Evolutionary conservation across 2,888 invertebrate species (phyloP).

Genomic region (Chaetoderma sp.): DNA sequence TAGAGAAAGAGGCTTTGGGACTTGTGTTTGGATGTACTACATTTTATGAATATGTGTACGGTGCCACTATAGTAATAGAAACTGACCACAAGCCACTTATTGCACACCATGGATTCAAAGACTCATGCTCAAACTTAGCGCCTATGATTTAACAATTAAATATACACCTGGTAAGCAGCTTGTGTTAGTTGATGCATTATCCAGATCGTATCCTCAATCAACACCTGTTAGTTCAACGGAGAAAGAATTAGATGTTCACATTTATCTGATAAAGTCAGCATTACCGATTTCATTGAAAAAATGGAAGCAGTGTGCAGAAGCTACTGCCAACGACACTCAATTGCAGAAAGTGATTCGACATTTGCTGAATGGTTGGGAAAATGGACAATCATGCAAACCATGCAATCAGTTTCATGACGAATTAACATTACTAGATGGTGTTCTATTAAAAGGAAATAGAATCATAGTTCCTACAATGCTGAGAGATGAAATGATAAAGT

Average conservation of each 20-base stretch:
- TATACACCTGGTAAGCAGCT: slow-evolving; percentile 35
- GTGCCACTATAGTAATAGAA: slow-evolving; percentile 21
- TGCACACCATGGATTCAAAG: slow-evolving; percentile 28
- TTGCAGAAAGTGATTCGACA: too few relatives aligned
- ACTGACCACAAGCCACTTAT: slow-evolving; percentile 38
- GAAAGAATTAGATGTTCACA: too few relatives aligned
- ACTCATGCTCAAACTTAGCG: slow-evolving; percentile 22
- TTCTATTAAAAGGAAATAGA: slow-evolving; percentile 18
- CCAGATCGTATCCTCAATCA: slow-evolving; percentile 26
- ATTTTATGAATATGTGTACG: slow-evolving; percentile 34
- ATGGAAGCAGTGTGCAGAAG: too few relatives aligned
- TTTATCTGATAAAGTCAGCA: too few relatives aligned
- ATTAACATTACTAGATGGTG: too few relatives aligned
- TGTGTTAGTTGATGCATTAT: slow-evolving; percentile 38
- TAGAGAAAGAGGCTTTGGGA: slow-evolving; percentile 34
- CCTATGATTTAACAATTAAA: slow-evolving; percentile 24
- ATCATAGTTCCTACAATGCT: slow-evolving; percentile 14
- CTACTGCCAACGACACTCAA: too few relatives aligned
- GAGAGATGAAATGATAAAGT: background rate
- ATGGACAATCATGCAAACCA: too few relatives aligned
- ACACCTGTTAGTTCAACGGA: too few relatives aligned
- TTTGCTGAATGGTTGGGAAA: too few relatives aligned
- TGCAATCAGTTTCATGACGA: too few relatives aligned
- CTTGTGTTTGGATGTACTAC: slow-evolving; percentile 28
- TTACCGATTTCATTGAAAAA: too few relatives aligned